phyloP scores from a whole-genome alignment of 2,113 vertebrate genomes.

The Elgaria multicarinata region DNA sequence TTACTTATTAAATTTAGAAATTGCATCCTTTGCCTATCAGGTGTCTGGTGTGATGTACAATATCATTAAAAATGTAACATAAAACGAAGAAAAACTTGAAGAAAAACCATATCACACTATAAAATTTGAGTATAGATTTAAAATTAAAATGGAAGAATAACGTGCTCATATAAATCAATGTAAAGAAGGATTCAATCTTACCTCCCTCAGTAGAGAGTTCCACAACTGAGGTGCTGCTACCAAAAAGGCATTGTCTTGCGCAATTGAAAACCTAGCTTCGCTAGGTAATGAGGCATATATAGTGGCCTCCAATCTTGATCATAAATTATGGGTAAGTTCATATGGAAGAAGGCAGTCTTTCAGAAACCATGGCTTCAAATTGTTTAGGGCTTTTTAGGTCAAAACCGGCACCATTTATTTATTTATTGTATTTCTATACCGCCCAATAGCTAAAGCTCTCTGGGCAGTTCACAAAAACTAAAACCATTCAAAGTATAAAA shows the following conservation, averaged over 20 bases:
- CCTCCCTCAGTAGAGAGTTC: background rate
- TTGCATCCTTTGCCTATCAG: background rate
- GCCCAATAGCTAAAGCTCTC: too few species aligned
- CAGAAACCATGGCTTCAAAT: background rate
- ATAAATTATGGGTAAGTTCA: background rate
- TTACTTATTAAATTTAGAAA: background rate
- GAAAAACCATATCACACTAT: too few species aligned
- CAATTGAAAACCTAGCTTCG: background rate
- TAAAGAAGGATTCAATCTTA: background rate
- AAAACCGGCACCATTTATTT: background rate
- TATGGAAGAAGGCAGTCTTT: background rate
- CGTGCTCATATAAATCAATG: background rate
- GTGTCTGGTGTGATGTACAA: too few species aligned
- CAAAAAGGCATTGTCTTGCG: background rate
- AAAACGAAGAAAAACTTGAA: too few species aligned
- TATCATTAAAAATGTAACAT: too few species aligned
- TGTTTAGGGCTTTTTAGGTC: background rate
- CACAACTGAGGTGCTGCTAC: background rate
- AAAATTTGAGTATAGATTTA: background rate
- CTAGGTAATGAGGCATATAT: background rate
- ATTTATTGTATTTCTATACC: too few species aligned
- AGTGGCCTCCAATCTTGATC: background rate
- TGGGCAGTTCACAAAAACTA: too few species aligned
- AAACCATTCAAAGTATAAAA: too few species aligned
- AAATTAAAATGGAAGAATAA: background rate